A percentile compares a stretch with the other conserved stretches of the same genome.
Conservation (phyloP, 1,140 invertebrate species). For the Microplitis mediator region DNA sequence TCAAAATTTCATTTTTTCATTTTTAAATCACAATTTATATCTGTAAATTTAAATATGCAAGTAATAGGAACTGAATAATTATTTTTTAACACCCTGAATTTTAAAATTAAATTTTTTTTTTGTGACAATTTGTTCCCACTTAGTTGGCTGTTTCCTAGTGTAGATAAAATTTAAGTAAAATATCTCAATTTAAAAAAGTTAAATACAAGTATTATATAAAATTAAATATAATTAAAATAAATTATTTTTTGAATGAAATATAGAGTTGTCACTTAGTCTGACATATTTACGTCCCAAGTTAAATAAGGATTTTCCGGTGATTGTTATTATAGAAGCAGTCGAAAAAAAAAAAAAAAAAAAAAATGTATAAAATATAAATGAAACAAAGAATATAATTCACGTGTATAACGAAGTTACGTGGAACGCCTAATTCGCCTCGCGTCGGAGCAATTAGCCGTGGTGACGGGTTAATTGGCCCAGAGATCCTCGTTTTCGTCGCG, state of each 20-base stretch:
- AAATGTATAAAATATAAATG: background rate
- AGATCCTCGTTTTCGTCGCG: constrained; percentile 50
- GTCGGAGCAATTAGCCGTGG: constrained; percentile 47
- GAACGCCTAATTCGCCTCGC: constrained; percentile 40
- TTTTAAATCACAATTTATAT: too few species aligned
- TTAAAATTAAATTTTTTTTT: too few species aligned
- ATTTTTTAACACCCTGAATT: too few species aligned
- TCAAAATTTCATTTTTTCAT: too few species aligned
- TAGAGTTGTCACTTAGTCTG: background rate
- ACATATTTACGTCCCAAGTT: background rate
- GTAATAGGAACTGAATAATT: too few species aligned
- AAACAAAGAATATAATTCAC: constrained; percentile 23
- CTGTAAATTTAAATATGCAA: too few species aligned
- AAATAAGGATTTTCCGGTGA: background rate
- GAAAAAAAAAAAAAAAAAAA: background rate
- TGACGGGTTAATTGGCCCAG: constrained; percentile 53
- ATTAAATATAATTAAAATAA: too few species aligned
- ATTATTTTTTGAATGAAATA: background rate
- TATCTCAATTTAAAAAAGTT: too few species aligned
- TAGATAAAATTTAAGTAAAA: too few species aligned
- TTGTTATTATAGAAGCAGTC: background rate
- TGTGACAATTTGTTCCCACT: too few species aligned
- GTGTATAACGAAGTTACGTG: constrained; percentile 37
- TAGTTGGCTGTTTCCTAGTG: too few species aligned
- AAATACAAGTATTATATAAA: too few species aligned